Evolutionary conservation across 2,113 vertebrate species (phyloP).

Genomic region (Megaceryle maxima): DNA sequence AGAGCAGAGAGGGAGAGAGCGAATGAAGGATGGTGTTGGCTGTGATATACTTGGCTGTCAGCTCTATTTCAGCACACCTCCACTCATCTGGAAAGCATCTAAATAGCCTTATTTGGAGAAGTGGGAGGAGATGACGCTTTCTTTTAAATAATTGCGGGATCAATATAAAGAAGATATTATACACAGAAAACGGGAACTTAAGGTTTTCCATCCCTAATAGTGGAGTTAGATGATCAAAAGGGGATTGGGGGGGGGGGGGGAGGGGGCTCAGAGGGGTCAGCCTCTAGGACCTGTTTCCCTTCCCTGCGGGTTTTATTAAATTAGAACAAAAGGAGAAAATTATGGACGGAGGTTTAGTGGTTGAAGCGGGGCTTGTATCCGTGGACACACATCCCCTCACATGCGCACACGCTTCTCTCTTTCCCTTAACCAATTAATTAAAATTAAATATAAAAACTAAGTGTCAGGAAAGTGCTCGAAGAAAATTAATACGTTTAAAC

Average conservation of each 20-base stretch:
- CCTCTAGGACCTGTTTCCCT: conserved; percentile 16
- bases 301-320: conserved; percentile 42
- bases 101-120: conserved; percentile 81
- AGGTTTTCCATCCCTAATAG: conserved; percentile 20
- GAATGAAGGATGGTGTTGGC: conserved; percentile 69
- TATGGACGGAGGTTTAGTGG: neutral
- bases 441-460: conserved; percentile 40
- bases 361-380: neutral
- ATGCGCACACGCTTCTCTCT: neutral
- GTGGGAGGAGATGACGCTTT: conserved; percentile 73
- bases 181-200: conserved; percentile 14
- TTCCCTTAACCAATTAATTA: conserved; percentile 30
- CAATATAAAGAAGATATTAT: conserved; percentile 61
- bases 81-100: conserved; percentile 80
- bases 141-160: conserved; percentile 77
- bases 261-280: neutral
- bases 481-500: conserved; percentile 23
- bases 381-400: neutral
- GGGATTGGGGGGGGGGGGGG: neutral
- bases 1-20: conserved; percentile 30
- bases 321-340: conserved; percentile 55
- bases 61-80: conserved; percentile 72
- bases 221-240: neutral
- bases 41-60: conserved; percentile 79
- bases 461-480: neutral